Evolutionary conservation across 2,888 invertebrate species (phyloP), one percentile per base, ranked within the genome.

Genomic region (Synanthedon vespiformis): DNA sequence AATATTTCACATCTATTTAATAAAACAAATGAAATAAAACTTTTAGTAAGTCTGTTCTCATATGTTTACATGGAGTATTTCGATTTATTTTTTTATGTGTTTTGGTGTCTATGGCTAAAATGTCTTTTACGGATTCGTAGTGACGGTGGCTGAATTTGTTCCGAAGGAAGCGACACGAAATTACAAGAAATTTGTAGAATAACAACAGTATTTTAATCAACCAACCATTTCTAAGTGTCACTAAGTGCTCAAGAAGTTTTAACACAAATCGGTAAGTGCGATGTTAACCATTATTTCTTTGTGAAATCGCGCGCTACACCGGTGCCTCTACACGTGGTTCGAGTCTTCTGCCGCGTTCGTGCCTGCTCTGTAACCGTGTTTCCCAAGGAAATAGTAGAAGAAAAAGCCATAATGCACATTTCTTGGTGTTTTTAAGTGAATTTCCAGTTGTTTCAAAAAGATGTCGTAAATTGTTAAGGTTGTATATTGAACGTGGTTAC

Each of bases 81-180:
- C 48, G 18, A 48, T 60, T 68, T 62, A 59, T 60, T 67, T 63
- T 63, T 34, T 34, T 34, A 72, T 68, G 76, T 80, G 75, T 77
- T 78, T 73, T 53, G 72, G 70, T 70, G 62, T 64, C 85, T 86
- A 87, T 87, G 86, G 60, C 63, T 61, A 79, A 75, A 72, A 84
- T 85, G 85, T 88, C 88, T 88, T 88, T 88, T 86, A 84, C 87
- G 82, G 77, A 79, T 81, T 80, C 73, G 80, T 86, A 87, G 87
- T 85, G 87, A 86, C 84, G 88, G 87, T 87, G 86, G 88, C 86
- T 85, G 86, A 87, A 86, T 84, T 88, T 78, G 81, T 86, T 82
- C 85, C 82, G 74, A 79, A 79, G 80, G 74, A 82, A 83, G 83
- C 84, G 70, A 82, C 83, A 69, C 85, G 22, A 80, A 80, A 77